These are phyloP conservation scores for Pyrocoelia pectoralis DNA, from an alignment of 2,888 invertebrate species.

Conservation along the genomic window DNA sequence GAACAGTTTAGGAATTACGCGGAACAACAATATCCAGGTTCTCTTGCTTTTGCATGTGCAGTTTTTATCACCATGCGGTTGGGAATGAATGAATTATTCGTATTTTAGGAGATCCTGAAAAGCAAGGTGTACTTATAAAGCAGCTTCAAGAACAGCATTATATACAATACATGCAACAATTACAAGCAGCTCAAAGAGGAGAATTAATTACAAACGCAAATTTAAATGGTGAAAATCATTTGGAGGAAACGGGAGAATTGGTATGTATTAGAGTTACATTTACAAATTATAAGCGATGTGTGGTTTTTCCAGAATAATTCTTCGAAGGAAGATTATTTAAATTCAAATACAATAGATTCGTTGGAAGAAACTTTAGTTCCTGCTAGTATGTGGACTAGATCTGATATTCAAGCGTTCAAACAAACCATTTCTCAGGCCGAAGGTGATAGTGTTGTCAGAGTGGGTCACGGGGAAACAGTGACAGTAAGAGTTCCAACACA, in stretches of 20 bases:
- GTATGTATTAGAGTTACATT: not conserved
- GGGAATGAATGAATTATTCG: not conserved
- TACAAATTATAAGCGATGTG: conserved; percentile 33
- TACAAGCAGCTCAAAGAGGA: conserved; percentile 65
- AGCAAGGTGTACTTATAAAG: conserved; percentile 92
- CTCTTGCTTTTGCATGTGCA: too few species aligned
- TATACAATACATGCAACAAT: conserved; percentile 97
- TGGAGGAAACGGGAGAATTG: conserved; percentile 5
- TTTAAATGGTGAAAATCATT: conserved; percentile 16
- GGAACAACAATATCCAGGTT: conserved; percentile 86
- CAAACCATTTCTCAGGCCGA: conserved; percentile 78
- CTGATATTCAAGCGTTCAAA: conserved; percentile 90
- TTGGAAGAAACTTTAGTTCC: conserved; percentile 62
- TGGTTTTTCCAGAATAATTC: conserved; percentile 42
- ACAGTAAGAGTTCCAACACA: conserved; percentile 98
- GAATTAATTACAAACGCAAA: conserved; percentile 43
- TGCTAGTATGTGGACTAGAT: conserved; percentile 96
- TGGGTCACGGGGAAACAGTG: conserved; percentile 96
- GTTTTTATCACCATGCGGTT: too few species aligned
- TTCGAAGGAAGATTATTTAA: conserved; percentile 37
- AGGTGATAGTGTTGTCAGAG: conserved; percentile 89
- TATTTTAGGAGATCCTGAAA: conserved; percentile 71
- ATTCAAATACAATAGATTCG: conserved; percentile 32
- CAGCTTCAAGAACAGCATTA: conserved; percentile 99
- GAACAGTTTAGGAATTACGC: conserved; percentile 90